These are phyloP conservation scores for Chromis chromis DNA, from an alignment of 2,797 vertebrate species.

Conservation along the genomic window DNA sequence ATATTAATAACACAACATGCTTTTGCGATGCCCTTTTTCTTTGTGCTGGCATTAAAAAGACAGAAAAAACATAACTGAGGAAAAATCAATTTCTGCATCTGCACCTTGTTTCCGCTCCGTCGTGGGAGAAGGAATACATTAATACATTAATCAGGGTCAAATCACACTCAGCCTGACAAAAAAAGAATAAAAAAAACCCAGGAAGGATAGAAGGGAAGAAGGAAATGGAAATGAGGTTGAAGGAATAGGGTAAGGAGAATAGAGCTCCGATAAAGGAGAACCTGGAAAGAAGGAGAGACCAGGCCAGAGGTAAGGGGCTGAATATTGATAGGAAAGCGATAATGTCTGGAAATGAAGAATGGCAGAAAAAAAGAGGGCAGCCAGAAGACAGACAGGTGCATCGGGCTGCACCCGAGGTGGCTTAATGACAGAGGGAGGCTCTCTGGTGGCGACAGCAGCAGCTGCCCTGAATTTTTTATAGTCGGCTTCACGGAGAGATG, in stretches of 20 bases:
- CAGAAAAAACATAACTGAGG: slow-evolving; percentile 29
- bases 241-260: slow-evolving; percentile 16
- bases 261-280: slow-evolving; percentile 31
- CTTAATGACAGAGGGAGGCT: slow-evolving; percentile 62
- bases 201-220: slow-evolving; percentile 17
- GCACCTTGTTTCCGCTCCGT: slow-evolving; percentile 57
- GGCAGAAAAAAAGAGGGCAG: slow-evolving; percentile 7
- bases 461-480: slow-evolving; percentile 78
- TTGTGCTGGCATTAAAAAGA: slow-evolving; percentile 37
- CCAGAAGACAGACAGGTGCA: slow-evolving; percentile 49
- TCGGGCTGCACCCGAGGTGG: slow-evolving; percentile 52
- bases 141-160: slow-evolving; percentile 72
- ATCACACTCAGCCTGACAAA: slow-evolving; percentile 40
- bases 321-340: slow-evolving; percentile 77
- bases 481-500: slow-evolving; percentile 55
- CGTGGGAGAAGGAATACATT: slow-evolving; percentile 54
- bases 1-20: slow-evolving; percentile 59
- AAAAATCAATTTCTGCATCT: slow-evolving; percentile 68
- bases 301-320: slow-evolving; percentile 27
- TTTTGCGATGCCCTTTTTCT: slow-evolving; percentile 57
- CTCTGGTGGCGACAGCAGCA: slow-evolving; percentile 65
- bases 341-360: slow-evolving; percentile 57
- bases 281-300: slow-evolving; percentile 16
- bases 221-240: slow-evolving; percentile 44
- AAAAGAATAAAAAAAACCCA: slow-evolving; percentile 14